Evolutionary conservation across 2,113 vertebrate genomes (phyloP), one percentile per base, ranked within the genome.

Genomic region (Acanthisitta chloris): DNA sequence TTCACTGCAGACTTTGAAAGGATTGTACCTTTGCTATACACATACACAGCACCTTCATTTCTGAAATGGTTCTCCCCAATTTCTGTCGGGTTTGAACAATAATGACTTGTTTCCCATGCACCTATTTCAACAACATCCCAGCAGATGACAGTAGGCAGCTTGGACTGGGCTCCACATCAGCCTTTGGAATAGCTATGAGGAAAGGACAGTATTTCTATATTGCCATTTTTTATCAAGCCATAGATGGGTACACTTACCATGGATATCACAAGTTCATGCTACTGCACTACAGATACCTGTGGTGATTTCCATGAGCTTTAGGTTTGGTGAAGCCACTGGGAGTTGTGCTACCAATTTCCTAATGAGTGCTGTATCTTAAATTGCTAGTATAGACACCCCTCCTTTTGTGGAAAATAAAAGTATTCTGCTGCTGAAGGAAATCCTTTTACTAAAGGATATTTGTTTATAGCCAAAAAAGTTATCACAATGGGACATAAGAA

Each of bases 71-170:
- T 71, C 54, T 26, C 36, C 21, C 31, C 54, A 49, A 0, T 61
- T 87, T 94, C 92, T 76, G 58, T 21, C 81, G 80, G 48, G 36
- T 78, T 93, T 83, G 79, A 81, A 69, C 59, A 88, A 61, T 49
- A 45, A 23, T 11, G 29, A 67, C 48, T 85, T 70, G 43, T 86
- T 82, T 88, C 34, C 61, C 52, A 40, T 46, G 46, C 17, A 80
- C 57, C 49, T 82, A 57, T 58, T 85, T 73, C 69, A 91, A 15
- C 25, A 82, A 58, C 42, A 72, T 57, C 72, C 23, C 74, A 83
- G 78, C 73, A 92, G 88, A 91, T 89, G 66, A 87, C 38, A 90
- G 88, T 57, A 90, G 87, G 49, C 90, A 87, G 52, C 70, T 69
- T 72, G 84, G 80, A 73, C 38, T 0, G 0, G 26, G 81, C 74